Evolutionary conservation across 1,140 invertebrate species (phyloP), one percentile per base, ranked within the genome.

Genomic region (Nilaparvata lugens): DNA sequence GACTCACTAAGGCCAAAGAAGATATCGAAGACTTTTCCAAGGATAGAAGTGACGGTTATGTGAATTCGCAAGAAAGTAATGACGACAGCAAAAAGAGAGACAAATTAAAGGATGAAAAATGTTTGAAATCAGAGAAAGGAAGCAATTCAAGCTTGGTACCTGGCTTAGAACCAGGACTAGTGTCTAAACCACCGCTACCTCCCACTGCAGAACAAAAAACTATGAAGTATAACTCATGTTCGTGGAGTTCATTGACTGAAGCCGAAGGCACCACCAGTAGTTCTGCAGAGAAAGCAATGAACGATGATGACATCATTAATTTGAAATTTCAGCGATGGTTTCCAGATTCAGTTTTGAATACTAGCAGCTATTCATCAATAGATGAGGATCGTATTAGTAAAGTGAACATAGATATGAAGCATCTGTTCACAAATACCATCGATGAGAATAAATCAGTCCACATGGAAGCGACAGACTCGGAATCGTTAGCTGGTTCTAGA

Each of bases 251-350:
- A 18, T 48, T 21, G 21, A 21, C 6, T 9, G 16, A 18, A 21
- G 19, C 21, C 11, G 14, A 48, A 48, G 19, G 14, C 57, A 25
- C 24, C 57, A 25, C 24, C 24, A 52, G 43, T 14, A 28, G 23
- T 28, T 16, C 14, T 9, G n/a, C 2, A 24, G 18, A 4, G 2
- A 18, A 16, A 56, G 56, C n/a, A 9, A 43, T 52, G 16, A 60
- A 43, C 28, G 23, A 38, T 38, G 69, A 70, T 45, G 69, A 70
- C 18, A 66, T 69, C 23, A 64, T 70, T 11, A 66, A 63, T 14
- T 60, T 70, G 16, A 70, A 70, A 45, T 70, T 70, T 53, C 69
- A 67, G 43, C 58, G 65, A 24, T 70, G 69, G 69, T 70, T 70
- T 56, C 69, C 69, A 4, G 66, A 69, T 38, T 65, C 69, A 14